Evolutionary conservation across 2,888 invertebrate species (phyloP), one percentile per base, ranked within the genome.

Genomic region (Mesochorus sp.): DNA sequence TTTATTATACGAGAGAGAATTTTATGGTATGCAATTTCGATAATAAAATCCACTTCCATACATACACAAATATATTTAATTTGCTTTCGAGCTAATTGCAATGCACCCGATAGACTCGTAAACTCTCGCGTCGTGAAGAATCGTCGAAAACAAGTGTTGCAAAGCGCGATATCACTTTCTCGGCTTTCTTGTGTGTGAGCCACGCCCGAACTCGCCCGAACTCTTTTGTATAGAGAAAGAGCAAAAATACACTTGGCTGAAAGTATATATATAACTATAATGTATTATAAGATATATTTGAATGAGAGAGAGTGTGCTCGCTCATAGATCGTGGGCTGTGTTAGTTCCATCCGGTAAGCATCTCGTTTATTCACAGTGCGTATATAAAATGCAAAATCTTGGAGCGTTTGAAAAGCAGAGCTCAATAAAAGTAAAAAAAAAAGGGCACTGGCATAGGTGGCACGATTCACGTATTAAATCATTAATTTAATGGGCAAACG

Each of bases 181-280:
- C 85, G 80, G 82, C 84, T 86, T 84, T 85, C 82, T 76, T 84
- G 71, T n/a, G n/a, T n/a, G n/a, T 71, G 76, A 64, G 82, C 85
- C 86, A 86, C 85, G 80, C 86, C 84, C 84, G 81, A 42, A 47
- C 55, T 62, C 64, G 21, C 70, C 72, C 76, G 72, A 68, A 77
- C 70, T 70, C 77, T 80, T 80, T n/a, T n/a, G n/a, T n/a, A 64
- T 51, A 70, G 70, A 73, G 28, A 44, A 62, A 55, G 61, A 49
- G 47, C 53, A 47, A 66, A 51, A 47, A 26, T 8, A 26, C 49
- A 37, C n/a, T n/a, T n/a, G n/a, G 24, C 24, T 19, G 64, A 24
- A 49, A 47, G 64, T 34, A 42, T 42, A 47, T 19, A 39, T 31
- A 55, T 17, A 17, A 8, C 26, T n/a, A n/a, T n/a, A n/a, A 31